Conservation (phyloP, 1,140 invertebrate species). For the Zophobas morio region DNA sequence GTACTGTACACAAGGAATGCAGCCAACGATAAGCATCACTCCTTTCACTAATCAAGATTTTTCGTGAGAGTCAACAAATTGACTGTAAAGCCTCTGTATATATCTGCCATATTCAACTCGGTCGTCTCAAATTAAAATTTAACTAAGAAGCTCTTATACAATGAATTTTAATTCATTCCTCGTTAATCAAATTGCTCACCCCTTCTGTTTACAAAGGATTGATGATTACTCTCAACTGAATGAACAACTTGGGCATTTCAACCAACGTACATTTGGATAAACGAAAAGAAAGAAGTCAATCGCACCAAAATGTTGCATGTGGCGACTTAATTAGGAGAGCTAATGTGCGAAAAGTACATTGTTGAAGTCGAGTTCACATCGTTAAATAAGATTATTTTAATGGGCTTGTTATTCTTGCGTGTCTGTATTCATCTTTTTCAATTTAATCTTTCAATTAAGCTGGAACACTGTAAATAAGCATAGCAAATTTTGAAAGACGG, state of each 20-base stretch:
- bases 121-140: neutral
- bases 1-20: constrained; percentile 5
- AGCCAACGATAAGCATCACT: neutral
- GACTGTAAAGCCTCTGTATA: constrained; percentile 2
- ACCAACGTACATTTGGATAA: too few relatives aligned
- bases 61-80: constrained; percentile 17
- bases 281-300: too few relatives aligned
- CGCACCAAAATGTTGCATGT: constrained; percentile 18
- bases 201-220: too few relatives aligned
- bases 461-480: too few relatives aligned
- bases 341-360: constrained; percentile 14
- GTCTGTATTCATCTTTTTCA: neutral
- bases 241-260: too few relatives aligned
- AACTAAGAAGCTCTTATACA: neutral
- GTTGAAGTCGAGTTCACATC: neutral
- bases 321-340: constrained; percentile 13
- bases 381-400: constrained; percentile 2
- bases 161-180: constrained; percentile 4
- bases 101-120: neutral
- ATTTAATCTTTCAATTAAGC: too few relatives aligned
- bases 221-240: too few relatives aligned
- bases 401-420: neutral
- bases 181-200: neutral
- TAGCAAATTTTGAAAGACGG: too few relatives aligned
- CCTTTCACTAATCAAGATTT: constrained; percentile 20